Conservation (phyloP, 2,888 invertebrate genomes). For the Dasypolia templi region DNA sequence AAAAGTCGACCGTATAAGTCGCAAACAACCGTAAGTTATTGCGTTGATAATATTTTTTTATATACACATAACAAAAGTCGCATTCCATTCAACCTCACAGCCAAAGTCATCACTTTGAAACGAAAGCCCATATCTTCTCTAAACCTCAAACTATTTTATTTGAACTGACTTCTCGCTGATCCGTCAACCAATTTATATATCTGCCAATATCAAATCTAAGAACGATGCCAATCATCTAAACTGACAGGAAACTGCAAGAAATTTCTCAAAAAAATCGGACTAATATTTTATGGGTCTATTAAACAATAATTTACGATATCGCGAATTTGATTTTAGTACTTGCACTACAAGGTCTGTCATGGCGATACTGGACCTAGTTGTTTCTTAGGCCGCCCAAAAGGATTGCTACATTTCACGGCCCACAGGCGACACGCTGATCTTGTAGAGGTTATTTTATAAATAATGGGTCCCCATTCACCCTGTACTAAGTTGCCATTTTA, state of each 20-base stretch:
- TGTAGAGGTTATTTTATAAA: not conserved
- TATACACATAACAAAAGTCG: constrained; percentile 48
- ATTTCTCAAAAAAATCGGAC: constrained; percentile 1
- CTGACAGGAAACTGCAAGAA: not conserved
- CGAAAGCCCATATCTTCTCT: constrained; percentile 21
- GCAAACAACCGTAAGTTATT: constrained; percentile 58
- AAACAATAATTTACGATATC: not conserved
- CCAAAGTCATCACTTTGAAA: constrained; percentile 54
- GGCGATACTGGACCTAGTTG: constrained; percentile 46
- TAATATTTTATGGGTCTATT: not conserved
- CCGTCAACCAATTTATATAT: constrained; percentile 18
- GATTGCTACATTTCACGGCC: not conserved
- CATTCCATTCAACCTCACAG: constrained; percentile 58
- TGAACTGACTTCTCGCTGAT: constrained; percentile 15
- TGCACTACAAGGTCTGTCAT: not conserved
- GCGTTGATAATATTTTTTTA: constrained; percentile 46
- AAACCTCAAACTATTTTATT: constrained; percentile 19
- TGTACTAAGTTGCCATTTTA: constrained; percentile 16
- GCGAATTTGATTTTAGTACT: not conserved
- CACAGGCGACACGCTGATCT: not conserved
- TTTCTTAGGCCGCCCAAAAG: not conserved
- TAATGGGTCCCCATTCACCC: not conserved
- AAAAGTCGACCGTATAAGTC: constrained; percentile 66
- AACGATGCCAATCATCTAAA: constrained; percentile 46
- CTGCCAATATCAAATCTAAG: constrained; percentile 62